A percentile compares a stretch with the other conserved stretches of the same genome.
Conservation (phyloP, 1,140 invertebrate genomes). For the Bradynema listronoti region DNA sequence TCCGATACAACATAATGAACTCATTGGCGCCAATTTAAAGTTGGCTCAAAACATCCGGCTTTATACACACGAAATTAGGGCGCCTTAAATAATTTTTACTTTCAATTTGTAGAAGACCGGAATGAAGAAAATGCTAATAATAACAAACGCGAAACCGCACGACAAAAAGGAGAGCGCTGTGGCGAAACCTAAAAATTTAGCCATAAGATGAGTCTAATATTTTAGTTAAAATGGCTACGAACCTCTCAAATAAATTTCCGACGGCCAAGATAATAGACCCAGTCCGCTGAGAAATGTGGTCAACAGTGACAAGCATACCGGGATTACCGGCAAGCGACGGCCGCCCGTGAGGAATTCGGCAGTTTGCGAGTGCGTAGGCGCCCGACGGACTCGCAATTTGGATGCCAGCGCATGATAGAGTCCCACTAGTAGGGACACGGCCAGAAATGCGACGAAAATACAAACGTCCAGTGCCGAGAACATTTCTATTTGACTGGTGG, state of each 20-base stretch:
- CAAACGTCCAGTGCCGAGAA: conserved; percentile 54
- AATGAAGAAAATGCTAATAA: conserved; percentile 44
- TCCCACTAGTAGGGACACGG: conserved; percentile 56
- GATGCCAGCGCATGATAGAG: conserved; percentile 54
- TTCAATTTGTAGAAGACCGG: conserved; percentile 40
- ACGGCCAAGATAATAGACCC: conserved; percentile 38
- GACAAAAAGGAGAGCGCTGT: conserved; percentile 29
- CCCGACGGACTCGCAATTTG: conserved; percentile 9
- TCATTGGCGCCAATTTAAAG: background rate
- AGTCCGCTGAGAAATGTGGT: conserved; percentile 53
- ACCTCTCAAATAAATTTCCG: conserved; percentile 52
- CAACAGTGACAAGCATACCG: conserved; percentile 53
- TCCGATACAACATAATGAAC: too few relatives aligned
- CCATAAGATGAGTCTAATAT: background rate
- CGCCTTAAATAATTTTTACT: conserved; percentile 9
- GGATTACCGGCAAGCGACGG: conserved; percentile 44
- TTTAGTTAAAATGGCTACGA: conserved; percentile 38
- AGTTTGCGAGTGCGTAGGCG: conserved; percentile 29
- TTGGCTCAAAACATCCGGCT: background rate
- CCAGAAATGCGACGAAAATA: conserved; percentile 55
- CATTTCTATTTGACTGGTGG: conserved; percentile 20
- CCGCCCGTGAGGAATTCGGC: conserved; percentile 54
- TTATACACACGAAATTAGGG: background rate
- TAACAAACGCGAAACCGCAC: conserved; percentile 26
- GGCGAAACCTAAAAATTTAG: conserved; percentile 16